A percentile compares a stretch with the other conserved stretches of the same genome.
phyloP scores from a whole-genome alignment of 2,113 vertebrate genomes.

The Phalacrocorax pelagicus region DNA sequence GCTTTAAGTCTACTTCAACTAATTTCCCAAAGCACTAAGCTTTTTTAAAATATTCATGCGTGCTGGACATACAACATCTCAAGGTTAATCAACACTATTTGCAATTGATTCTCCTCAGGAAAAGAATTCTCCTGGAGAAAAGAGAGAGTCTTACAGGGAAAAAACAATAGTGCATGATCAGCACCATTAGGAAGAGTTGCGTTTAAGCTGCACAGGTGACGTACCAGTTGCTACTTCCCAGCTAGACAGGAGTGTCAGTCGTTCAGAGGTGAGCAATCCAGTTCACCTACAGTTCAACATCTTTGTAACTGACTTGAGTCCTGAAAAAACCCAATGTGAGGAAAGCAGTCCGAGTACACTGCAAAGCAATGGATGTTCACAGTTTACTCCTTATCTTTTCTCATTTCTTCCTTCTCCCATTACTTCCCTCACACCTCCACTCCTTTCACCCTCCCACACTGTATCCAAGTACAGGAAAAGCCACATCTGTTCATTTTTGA shows the following conservation, averaged over 20 bases:
- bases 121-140: neutral
- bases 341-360: neutral
- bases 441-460: neutral
- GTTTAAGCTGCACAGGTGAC: neutral
- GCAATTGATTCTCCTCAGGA: no score
- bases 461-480: neutral
- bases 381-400: neutral
- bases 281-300: neutral
- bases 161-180: neutral
- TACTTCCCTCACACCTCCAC: neutral
- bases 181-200: neutral
- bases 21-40: neutral
- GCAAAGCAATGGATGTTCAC: neutral
- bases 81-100: neutral
- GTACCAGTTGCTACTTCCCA: no score
- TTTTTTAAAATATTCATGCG: neutral
- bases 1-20: neutral
- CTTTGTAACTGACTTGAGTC: neutral
- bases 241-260: fast-evolving
- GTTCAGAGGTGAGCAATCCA: neutral
- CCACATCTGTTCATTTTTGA: neutral
- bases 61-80: neutral
- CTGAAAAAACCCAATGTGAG: neutral
- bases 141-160: neutral
- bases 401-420: neutral